Percentiles rank a stretch among this genome's conserved stretches.
These are phyloP conservation scores for Automeris io DNA, from an alignment of 2,888 invertebrate genomes.

Conservation along the genomic window DNA sequence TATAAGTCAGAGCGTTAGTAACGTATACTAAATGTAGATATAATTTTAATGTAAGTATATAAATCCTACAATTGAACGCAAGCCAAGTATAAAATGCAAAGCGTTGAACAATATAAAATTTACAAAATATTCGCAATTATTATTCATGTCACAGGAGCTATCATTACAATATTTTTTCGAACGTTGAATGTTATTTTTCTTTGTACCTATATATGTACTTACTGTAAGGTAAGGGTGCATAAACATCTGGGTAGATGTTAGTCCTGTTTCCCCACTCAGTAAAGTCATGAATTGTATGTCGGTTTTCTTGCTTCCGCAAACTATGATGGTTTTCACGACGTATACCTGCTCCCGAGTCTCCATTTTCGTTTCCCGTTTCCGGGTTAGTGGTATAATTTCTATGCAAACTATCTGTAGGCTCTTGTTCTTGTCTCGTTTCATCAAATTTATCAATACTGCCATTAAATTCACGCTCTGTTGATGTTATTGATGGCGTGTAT, in stretches of 20 bases:
- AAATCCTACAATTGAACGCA: too few species aligned
- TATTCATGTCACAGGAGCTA: too few species aligned
- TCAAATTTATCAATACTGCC: background rate
- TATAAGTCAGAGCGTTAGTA: too few species aligned
- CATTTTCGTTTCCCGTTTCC: slow-evolving; percentile 19
- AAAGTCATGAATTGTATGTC: slow-evolving; percentile 58
- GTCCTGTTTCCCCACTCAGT: slow-evolving; percentile 64
- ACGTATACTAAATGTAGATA: too few species aligned
- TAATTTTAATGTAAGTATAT: too few species aligned
- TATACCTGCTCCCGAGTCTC: slow-evolving; percentile 24
- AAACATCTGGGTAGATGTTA: slow-evolving; percentile 82
- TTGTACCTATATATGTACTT: slow-evolving; percentile 79
- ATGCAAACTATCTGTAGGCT: slow-evolving; percentile 16
- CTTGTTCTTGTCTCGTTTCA: background rate
- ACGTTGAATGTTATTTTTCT: too few species aligned
- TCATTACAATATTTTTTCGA: too few species aligned
- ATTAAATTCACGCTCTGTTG: background rate
- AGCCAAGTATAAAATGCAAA: too few species aligned
- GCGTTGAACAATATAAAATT: too few species aligned
- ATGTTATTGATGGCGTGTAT: background rate
- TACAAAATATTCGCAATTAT: too few species aligned
- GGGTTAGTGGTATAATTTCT: slow-evolving; percentile 22
- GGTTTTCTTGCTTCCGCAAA: slow-evolving; percentile 37
- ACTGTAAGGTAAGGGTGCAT: slow-evolving; percentile 87
- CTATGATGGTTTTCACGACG: slow-evolving; percentile 31